Conservation (phyloP, 2,888 invertebrate genomes). For the Ochropacha duplaris region DNA sequence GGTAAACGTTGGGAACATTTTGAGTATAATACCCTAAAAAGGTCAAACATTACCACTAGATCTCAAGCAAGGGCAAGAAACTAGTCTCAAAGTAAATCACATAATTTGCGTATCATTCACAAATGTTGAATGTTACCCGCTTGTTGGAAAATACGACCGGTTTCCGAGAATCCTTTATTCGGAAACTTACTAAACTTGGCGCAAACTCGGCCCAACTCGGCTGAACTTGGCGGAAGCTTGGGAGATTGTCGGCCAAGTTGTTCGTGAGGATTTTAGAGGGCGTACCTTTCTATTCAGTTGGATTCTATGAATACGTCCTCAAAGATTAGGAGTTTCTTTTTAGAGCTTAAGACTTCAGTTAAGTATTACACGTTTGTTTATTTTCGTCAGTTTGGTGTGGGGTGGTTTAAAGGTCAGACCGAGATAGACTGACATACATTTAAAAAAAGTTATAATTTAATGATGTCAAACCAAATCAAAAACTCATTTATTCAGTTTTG, state of each 20-base stretch:
- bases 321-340: background rate
- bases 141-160: slow-evolving; percentile 17
- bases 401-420: no score
- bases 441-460: no score
- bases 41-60: no score
- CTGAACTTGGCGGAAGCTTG: slow-evolving; percentile 17
- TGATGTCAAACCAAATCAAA: no score
- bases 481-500: no score
- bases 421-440: no score
- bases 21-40: no score
- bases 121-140: slow-evolving; percentile 10
- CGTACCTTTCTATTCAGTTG: background rate
- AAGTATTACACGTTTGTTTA: background rate
- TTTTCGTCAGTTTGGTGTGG: background rate
- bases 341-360: background rate
- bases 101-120: slow-evolving; percentile 14
- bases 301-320: background rate
- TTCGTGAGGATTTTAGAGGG: background rate
- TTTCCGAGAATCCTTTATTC: slow-evolving; percentile 27
- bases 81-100: slow-evolving; percentile 20
- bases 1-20: no score
- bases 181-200: slow-evolving; percentile 16
- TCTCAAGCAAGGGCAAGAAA: no score
- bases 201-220: slow-evolving; percentile 15
- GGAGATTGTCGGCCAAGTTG: slow-evolving; percentile 5